Percentiles rank a stretch among this genome's conserved stretches.
Evolutionary conservation across 1,140 invertebrate genomes (phyloP).

Genomic region (Drosophila lacertosa): DNA sequence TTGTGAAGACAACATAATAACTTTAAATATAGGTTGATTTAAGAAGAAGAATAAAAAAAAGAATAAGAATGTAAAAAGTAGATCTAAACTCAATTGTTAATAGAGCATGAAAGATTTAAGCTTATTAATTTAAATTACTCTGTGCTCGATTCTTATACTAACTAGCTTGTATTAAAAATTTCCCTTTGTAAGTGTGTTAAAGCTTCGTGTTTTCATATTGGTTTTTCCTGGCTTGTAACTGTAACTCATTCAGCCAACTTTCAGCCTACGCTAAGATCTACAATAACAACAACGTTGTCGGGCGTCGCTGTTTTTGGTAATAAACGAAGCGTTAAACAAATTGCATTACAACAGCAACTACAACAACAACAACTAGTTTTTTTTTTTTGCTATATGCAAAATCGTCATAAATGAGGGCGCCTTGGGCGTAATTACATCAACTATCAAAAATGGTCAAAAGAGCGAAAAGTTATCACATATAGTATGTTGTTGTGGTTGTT

Average conservation of each 20-base stretch:
- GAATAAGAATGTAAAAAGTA: no score
- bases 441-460: conserved; percentile 76
- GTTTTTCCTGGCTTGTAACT: conserved; percentile 23
- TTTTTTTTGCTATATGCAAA: conserved; percentile 72
- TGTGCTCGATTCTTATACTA: no score
- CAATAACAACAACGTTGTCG: conserved; percentile 30
- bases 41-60: no score
- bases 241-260: conserved; percentile 28
- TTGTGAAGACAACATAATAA: no score
- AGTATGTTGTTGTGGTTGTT: conserved; percentile 40
- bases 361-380: conserved; percentile 45
- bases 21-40: no score
- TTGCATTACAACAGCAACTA: conserved; percentile 73
- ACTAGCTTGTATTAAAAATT: background rate
- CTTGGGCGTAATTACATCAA: conserved; percentile 79
- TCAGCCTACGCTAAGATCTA: conserved; percentile 47
- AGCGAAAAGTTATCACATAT: conserved; percentile 74
- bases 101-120: no score
- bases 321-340: conserved; percentile 82
- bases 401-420: conserved; percentile 80
- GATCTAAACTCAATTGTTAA: no score
- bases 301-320: conserved; percentile 77
- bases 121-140: no score
- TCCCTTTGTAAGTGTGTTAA: background rate
- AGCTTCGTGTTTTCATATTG: background rate